Evolutionary conservation across 2,113 vertebrate genomes (phyloP), one percentile per base, ranked within the genome.

Genomic region (Picathartes gymnocephalus): DNA sequence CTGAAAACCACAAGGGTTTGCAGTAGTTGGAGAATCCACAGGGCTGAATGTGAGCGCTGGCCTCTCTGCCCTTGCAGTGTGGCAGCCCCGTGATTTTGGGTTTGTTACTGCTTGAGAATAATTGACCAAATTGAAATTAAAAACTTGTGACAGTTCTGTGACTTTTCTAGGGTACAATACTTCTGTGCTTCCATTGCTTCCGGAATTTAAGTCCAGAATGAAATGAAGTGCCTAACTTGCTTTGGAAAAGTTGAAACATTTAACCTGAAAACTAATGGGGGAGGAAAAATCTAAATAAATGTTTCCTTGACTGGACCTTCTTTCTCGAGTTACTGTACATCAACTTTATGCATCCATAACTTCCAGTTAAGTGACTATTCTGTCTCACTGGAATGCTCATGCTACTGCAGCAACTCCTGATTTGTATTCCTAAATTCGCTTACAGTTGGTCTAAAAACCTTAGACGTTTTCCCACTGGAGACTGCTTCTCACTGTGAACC

Each of bases 11-110:
- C 30, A 2, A 2, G 15, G 23, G 4, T 47, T 72, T 44, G 23
- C 33, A 60, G 33, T 12, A 31, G 24, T 17, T 40, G 18, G 23
- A 35, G 56, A 42, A 40, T 61, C 45, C 40, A 3, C 8, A 39
- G 39, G 35, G 35, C 13, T 68, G 30, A 25, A 4, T 40, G 19
- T 14, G 35, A 13, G 11, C 6, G 25, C 6, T 79, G 42, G 11
- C 33, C 27, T 56, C 73, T 65, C 4, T 27, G 20, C 18, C 37
- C 48, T 22, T 30, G n/a, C 25, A 22, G 11, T 14, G 25, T 15
- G 13, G 57, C 66, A 80, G 24, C 23, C 65, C 28, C 2, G 1
- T 30, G 31, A 10, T 69, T 51, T 39, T 0, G 0, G 17, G 3
- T 53, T 85, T 88, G 15, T 72, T 39, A 12, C 33, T 65, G 11